phyloP scores from a whole-genome alignment of 1,140 invertebrate species.

The Musca vetustissima region DNA sequence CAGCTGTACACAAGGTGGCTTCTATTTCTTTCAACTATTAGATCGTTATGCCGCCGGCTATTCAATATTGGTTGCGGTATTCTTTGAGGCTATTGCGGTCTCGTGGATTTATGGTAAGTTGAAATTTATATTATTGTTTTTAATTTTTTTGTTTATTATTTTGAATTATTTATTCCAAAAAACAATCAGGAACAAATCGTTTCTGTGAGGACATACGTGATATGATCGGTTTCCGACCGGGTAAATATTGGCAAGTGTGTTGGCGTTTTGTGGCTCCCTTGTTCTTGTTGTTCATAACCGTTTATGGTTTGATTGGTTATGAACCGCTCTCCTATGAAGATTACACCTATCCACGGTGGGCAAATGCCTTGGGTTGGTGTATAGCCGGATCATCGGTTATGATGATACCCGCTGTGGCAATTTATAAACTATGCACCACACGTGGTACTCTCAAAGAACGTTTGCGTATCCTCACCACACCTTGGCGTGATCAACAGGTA shows the following conservation, averaged over 20 bases:
- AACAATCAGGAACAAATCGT: constrained; percentile 65
- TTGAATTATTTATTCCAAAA: neutral
- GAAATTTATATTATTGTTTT: neutral
- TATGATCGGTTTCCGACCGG: constrained; percentile 90
- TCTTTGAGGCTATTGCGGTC: constrained; percentile 94
- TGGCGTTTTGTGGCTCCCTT: constrained; percentile 89
- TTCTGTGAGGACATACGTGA: constrained; percentile 90
- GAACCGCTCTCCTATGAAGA: constrained; percentile 84
- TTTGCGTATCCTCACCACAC: constrained; percentile 74
- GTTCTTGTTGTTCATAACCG: constrained; percentile 89
- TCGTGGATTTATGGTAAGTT: constrained; percentile 91
- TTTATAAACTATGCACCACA: constrained; percentile 76
- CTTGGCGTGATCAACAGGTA: constrained; percentile 74
- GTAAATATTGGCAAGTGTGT: constrained; percentile 88
- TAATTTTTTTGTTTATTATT: neutral
- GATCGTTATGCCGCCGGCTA: constrained; percentile 95
- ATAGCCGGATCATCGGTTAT: constrained; percentile 92
- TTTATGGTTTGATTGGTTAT: constrained; percentile 85
- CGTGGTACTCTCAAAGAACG: constrained; percentile 77
- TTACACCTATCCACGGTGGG: constrained; percentile 91
- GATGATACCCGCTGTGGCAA: constrained; percentile 86
- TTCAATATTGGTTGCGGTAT: constrained; percentile 95
- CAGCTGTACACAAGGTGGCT: constrained; percentile 93
- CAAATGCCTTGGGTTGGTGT: constrained; percentile 87
- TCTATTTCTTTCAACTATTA: constrained; percentile 94